Percentiles rank a stretch among this genome's conserved stretches.
phyloP scores from a whole-genome alignment of 92 coral and sea anemone genomes.

The Blastomussa wellsi region DNA sequence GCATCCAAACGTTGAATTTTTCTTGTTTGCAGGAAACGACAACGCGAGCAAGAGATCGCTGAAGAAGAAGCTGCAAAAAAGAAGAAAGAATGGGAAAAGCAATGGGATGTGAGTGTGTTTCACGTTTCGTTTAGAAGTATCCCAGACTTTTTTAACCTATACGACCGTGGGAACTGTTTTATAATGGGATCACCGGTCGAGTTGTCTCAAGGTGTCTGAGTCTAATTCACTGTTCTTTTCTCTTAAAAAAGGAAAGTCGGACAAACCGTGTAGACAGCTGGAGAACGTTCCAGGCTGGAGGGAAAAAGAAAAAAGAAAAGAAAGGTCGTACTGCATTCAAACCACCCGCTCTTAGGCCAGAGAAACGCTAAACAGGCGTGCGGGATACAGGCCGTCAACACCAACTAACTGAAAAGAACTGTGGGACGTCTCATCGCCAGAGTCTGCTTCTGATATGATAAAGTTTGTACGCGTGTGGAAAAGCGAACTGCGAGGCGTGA shows the following conservation, averaged over 20 bases:
- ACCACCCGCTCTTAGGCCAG: conserved; percentile 94
- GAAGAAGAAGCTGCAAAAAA: conserved; percentile 87
- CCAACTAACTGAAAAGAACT: not conserved
- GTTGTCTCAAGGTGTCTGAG: not conserved
- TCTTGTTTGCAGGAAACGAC: conserved; percentile 49
- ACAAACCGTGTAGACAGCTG: conserved; percentile 98
- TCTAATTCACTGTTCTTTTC: not conserved
- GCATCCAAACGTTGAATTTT: no score
- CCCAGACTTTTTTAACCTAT: not conserved
- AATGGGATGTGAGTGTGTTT: conserved; percentile 92
- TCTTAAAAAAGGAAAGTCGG: conserved; percentile 87
- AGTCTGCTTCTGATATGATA: not conserved
- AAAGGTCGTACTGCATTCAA: conserved; percentile 80
- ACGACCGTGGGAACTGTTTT: no score
- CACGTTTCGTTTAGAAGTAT: no score
- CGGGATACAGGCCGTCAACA: not conserved
- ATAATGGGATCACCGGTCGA: not conserved
- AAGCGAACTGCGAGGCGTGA: not conserved
- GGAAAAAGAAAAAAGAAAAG: conserved; percentile 77
- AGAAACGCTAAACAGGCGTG: conserved; percentile 62
- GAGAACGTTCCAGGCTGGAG: conserved; percentile 90
- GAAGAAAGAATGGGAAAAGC: conserved; percentile 92
- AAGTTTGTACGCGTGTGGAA: not conserved
- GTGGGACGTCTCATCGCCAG: conserved; percentile 5
- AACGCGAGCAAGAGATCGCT: conserved; percentile 87